phyloP scores from a whole-genome alignment of 2,113 vertebrate species.

The Solea senegalensis region DNA sequence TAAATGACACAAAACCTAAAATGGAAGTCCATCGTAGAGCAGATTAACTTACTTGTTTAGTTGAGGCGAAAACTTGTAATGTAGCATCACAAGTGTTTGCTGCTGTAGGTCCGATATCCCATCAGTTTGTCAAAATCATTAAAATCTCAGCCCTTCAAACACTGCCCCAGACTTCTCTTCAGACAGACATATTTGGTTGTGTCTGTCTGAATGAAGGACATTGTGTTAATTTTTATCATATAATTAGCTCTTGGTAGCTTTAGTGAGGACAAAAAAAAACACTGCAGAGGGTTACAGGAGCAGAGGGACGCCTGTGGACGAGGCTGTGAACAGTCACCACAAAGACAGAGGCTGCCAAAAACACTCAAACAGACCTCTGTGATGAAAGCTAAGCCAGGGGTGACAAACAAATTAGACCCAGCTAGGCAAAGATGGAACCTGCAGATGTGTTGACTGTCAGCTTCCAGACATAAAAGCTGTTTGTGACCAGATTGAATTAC shows the following conservation, averaged over 20 bases:
- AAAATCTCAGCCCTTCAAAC: constrained; percentile 8
- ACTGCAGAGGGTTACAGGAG: constrained; percentile 22
- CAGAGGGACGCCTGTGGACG: constrained; percentile 31
- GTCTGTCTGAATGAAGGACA: constrained; percentile 10
- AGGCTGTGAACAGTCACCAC: constrained; percentile 31
- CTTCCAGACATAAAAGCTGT: constrained; percentile 56
- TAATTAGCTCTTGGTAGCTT: constrained; percentile 34
- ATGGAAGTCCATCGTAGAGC: not conserved
- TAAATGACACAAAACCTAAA: not conserved
- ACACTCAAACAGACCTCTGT: constrained; percentile 28
- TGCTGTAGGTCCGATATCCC: not conserved
- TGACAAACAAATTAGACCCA: constrained; percentile 63
- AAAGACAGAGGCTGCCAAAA: constrained; percentile 40
- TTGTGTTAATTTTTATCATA: constrained; percentile 14
- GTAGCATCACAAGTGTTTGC: not conserved
- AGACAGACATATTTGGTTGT: not conserved
- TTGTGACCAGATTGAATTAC: constrained; percentile 60
- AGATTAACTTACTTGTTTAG: too few species aligned
- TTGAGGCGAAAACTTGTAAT: not conserved
- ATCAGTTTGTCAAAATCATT: not conserved
- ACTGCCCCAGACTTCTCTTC: not conserved
- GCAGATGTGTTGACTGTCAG: constrained; percentile 60
- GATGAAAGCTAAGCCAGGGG: constrained; percentile 59
- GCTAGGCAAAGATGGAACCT: constrained; percentile 52
- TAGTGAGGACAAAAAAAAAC: constrained; percentile 31